Percentiles rank a stretch among this genome's conserved stretches.
Conservation (phyloP, 2,888 invertebrate species). For the Schrankia costaestrigalis region DNA sequence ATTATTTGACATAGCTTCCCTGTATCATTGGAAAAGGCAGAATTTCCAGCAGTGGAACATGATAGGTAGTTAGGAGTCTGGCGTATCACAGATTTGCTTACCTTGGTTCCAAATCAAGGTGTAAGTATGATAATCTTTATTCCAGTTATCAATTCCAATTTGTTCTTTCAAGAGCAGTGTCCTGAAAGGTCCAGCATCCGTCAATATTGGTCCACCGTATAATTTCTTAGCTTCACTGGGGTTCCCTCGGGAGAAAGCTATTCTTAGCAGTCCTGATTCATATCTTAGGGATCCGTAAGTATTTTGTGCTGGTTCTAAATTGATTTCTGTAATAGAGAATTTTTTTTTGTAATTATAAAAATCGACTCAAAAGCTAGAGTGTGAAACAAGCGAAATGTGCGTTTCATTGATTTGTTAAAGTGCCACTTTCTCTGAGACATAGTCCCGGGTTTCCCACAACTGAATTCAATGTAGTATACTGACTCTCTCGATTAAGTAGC, state of each 20-base stretch:
- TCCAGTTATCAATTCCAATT: conserved; percentile 73
- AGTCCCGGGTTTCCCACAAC: too few relatives aligned
- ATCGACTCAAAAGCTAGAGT: too few relatives aligned
- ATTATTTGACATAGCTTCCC: too few relatives aligned
- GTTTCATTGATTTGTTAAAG: too few relatives aligned
- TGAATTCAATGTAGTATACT: too few relatives aligned
- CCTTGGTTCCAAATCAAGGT: conserved; percentile 84
- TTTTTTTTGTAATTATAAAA: too few relatives aligned
- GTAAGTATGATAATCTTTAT: conserved; percentile 84
- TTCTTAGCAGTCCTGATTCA: conserved; percentile 86
- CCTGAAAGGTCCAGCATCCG: conserved; percentile 68
- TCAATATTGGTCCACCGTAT: conserved; percentile 61
- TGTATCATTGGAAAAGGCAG: too few relatives aligned
- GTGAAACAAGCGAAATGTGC: not conserved
- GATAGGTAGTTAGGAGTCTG: not conserved
- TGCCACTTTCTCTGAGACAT: too few relatives aligned
- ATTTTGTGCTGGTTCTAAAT: conserved; percentile 83
- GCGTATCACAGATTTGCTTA: conserved; percentile 26
- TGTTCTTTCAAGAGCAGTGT: conserved; percentile 54
- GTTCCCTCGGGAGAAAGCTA: conserved; percentile 87
- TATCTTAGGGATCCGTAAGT: conserved; percentile 82
- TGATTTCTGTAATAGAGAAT: conserved; percentile 76
- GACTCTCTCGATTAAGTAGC: too few relatives aligned
- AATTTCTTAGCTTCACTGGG: conserved; percentile 55
- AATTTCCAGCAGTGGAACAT: too few relatives aligned